Percentiles rank a stretch among this genome's conserved stretches.
Evolutionary conservation across 1,140 invertebrate genomes (phyloP).

Genomic region (Ceratoteleas bidentatus): DNA sequence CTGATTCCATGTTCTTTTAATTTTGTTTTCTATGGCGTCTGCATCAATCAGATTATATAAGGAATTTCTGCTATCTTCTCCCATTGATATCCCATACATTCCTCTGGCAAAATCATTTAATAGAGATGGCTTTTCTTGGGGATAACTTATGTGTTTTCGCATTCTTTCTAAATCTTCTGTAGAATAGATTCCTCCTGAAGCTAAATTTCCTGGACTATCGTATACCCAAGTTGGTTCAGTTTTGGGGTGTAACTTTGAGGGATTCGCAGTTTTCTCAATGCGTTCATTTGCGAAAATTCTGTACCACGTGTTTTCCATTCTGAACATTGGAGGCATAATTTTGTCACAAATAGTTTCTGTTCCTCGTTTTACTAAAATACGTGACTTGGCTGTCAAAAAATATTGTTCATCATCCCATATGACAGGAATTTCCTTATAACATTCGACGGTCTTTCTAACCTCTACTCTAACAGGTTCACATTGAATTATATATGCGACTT

Average conservation of each 20-base stretch:
- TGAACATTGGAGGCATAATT: background rate
- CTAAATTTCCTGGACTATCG: constrained; percentile 37
- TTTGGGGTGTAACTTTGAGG: constrained; percentile 13
- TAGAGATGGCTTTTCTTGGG: constrained; percentile 16
- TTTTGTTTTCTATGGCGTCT: too few relatives aligned
- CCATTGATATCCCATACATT: constrained; percentile 1
- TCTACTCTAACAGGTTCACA: constrained; percentile 10
- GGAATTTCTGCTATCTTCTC: too few relatives aligned
- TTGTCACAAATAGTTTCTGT: constrained; percentile 14
- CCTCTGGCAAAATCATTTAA: constrained; percentile 9
- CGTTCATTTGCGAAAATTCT: background rate
- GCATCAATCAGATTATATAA: too few relatives aligned
- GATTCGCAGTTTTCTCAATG: constrained; percentile 6
- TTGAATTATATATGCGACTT: constrained; percentile 14
- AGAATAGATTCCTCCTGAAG: constrained; percentile 52
- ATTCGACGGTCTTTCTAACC: background rate
- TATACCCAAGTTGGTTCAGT: constrained; percentile 47
- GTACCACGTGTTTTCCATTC: background rate
- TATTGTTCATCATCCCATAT: constrained; percentile 11
- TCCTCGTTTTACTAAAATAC: constrained; percentile 2
- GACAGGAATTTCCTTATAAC: constrained; percentile 34
- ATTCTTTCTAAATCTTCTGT: constrained; percentile 22
- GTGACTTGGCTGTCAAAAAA: constrained; percentile 14
- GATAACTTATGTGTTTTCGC: constrained; percentile 30
- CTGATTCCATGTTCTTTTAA: too few relatives aligned